These are phyloP conservation scores for Mus caroli DNA, from an alignment of 2,797 vertebrate genomes.

Conservation along the genomic window DNA sequence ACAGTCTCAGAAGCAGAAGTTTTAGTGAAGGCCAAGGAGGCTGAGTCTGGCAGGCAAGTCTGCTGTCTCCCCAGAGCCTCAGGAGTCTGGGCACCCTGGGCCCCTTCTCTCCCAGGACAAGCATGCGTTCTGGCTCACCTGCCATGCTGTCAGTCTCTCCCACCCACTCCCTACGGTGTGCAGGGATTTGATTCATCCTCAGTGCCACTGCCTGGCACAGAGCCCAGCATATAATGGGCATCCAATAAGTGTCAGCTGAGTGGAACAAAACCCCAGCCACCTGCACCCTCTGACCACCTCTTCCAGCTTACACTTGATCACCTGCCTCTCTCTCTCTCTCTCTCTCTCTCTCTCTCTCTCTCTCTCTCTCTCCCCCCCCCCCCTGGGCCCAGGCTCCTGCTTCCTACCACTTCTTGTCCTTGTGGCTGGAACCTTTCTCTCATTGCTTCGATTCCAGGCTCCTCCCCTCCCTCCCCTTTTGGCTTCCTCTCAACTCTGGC, in stretches of 20 bases:
- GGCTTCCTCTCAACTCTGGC: neutral
- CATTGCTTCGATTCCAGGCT: neutral
- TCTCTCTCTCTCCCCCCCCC: neutral
- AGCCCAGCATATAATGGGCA: neutral
- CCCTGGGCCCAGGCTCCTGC: fast-evolving
- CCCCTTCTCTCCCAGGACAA: neutral
- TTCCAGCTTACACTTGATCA: neutral
- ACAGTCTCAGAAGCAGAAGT: neutral
- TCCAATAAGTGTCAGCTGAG: neutral
- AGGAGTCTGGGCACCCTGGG: neutral
- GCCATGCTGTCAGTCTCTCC: neutral
- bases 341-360: neutral
- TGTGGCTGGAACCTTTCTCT: neutral
- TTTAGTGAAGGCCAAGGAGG: neutral
- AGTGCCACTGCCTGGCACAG: neutral
- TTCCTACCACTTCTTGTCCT: neutral
- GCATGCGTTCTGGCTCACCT: neutral
- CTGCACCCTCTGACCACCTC: neutral
- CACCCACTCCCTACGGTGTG: neutral
- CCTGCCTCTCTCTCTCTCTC: neutral
- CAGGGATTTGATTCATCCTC: neutral
- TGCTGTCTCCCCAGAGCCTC: neutral
- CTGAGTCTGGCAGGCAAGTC: neutral
- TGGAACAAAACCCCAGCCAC: neutral
- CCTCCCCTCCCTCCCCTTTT: neutral